Evolutionary conservation across 2,797 vertebrate genomes (phyloP), one percentile per base, ranked within the genome.

Genomic region (Cossypha heuglini): DNA sequence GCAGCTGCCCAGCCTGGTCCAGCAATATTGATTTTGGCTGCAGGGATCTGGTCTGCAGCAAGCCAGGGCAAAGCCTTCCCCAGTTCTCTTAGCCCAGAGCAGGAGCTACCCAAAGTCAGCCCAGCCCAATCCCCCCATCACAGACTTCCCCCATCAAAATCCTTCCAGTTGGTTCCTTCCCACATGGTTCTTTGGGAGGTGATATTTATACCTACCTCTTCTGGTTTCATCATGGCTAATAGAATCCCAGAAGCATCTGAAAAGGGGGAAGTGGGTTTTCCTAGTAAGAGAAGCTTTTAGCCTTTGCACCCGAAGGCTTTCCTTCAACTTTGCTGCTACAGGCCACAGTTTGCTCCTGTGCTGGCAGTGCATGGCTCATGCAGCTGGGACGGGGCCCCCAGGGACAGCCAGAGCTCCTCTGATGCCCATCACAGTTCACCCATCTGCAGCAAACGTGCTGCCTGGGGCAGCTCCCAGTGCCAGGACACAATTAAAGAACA

Each of bases 231-330:
- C 12, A 7, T 11, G 29, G 40, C 24, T 59, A 37, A 40, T n/a
- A 51, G 66, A 77, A 57, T 89, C 64, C 68, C 73, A 69, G 64
- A 55, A 62, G 55, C 25, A 21, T 55, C 46, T 16, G 66, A 45
- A 51, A 77, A 84, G 31, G 29, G 25, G 31, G 91, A 96, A 93
- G 84, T 72, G 78, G 45, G 11, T 86, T 91, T 92, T 95, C 84
- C 75, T 91, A 10, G 81, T 73, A 89, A 94, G 68, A 73, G 35
- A 57, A 48, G 14, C 54, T 81, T 86, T 86, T 33, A 42, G 61
- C n/a, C 90, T 75, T 91, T 6, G 9, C 29, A 40, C 29, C 14
- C 4, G 0, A 57, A 69, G 33, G 8, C 33, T 76, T 38, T 84
- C 18, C 33, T 69, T 29, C 3, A 3, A 26, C 31, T 38, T 48